Evolutionary conservation across 2,888 invertebrate genomes (phyloP).

Genomic region (Heliconius hortense): DNA sequence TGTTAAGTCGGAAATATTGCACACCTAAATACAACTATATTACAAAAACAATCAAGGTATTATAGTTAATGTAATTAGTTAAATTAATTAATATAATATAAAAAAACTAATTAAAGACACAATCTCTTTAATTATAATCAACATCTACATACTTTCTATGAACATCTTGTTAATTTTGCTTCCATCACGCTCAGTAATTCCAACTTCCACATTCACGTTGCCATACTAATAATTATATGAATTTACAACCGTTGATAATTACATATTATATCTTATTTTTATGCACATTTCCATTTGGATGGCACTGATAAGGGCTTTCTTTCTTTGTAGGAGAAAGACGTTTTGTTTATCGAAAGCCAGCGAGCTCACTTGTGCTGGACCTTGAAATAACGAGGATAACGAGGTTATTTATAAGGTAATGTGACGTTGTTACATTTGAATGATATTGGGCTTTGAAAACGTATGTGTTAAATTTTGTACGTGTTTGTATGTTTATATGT

Average conservation of each 20-base stretch:
- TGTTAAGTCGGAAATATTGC: not conserved
- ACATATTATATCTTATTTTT: not conserved
- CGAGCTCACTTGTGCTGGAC: too few species aligned
- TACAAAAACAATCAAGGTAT: not conserved
- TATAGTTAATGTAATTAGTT: not conserved
- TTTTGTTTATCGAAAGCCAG: not conserved
- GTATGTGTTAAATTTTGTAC: too few species aligned
- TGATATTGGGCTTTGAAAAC: too few species aligned
- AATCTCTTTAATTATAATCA: conserved; percentile 11
- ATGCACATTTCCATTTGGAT: not conserved
- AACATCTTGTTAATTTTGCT: conserved; percentile 3
- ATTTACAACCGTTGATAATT: conserved; percentile 17
- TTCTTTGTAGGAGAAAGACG: not conserved
- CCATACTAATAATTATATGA: conserved; percentile 7
- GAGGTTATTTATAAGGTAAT: too few species aligned
- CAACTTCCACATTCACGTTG: not conserved
- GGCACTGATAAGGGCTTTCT: conserved; percentile 1
- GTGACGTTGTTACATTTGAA: too few species aligned
- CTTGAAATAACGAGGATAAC: too few species aligned
- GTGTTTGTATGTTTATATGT: too few species aligned
- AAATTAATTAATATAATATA: not conserved
- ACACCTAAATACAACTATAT: not conserved
- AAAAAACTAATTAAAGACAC: not conserved
- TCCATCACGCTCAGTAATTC: conserved; percentile 7
- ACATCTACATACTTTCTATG: conserved; percentile 4